Percentiles rank a stretch among this genome's conserved stretches.
Conservation (phyloP, 2,113 vertebrate species). For the Channa maculata region DNA sequence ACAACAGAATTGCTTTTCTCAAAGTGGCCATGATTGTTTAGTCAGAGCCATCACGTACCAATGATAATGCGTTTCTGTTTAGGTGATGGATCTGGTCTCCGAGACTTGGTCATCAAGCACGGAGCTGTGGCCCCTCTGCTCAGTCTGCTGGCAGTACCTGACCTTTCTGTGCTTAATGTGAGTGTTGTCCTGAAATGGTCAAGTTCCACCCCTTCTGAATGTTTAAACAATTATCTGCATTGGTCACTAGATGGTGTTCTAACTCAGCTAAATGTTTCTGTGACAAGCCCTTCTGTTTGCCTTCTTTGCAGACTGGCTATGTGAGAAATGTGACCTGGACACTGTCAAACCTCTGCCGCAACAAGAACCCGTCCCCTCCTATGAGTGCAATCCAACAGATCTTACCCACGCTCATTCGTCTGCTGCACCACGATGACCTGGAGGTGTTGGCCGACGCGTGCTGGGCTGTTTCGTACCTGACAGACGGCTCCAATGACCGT, state of each 20-base stretch:
- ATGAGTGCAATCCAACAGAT: slow-evolving; percentile 90
- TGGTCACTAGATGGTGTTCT: slow-evolving; percentile 32
- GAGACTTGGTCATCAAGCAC: slow-evolving; percentile 94
- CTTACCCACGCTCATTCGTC: slow-evolving; percentile 87
- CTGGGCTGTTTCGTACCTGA: slow-evolving; percentile 97
- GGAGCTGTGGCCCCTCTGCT: slow-evolving; percentile 91
- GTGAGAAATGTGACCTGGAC: slow-evolving; percentile 97
- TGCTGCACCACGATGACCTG: slow-evolving; percentile 88
- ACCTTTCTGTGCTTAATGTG: slow-evolving; percentile 88
- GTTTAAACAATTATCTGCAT: too few species aligned
- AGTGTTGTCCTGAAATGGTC: slow-evolving; percentile 63
- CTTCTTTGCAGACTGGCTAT: slow-evolving; percentile 85
- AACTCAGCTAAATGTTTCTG: background rate
- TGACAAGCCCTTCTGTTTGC: background rate
- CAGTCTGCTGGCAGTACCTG: slow-evolving; percentile 89
- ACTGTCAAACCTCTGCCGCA: slow-evolving; percentile 97
- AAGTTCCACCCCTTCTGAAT: too few species aligned
- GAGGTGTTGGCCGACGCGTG: slow-evolving; percentile 95
- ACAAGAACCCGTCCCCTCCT: slow-evolving; percentile 96
- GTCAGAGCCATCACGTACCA: background rate
- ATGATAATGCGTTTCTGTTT: background rate
- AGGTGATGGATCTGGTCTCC: slow-evolving; percentile 93
- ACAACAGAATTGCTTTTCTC: background rate
- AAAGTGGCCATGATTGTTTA: accelerated
- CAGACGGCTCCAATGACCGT: slow-evolving; percentile 94